Percentiles rank a stretch among this genome's conserved stretches.
Evolutionary conservation across 2,888 invertebrate genomes (phyloP).

Genomic region (Microctonus brassicae): DNA sequence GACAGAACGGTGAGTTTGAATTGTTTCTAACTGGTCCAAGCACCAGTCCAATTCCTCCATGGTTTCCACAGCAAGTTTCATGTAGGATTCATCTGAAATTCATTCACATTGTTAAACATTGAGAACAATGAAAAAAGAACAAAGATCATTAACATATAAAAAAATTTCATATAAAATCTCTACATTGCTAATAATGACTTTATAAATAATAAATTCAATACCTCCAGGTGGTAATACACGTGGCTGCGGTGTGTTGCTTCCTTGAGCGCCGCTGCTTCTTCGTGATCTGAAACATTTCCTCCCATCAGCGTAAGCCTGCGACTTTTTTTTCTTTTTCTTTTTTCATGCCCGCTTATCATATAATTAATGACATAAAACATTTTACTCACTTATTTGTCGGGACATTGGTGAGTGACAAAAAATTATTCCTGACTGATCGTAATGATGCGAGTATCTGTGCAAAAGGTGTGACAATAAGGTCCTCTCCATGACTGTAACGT

Average conservation of each 20-base stretch:
- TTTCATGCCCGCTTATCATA: neutral
- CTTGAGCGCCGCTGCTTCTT: slow-evolving; percentile 82
- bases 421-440: slow-evolving; percentile 98
- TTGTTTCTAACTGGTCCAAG: slow-evolving; percentile 98
- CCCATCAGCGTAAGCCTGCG: neutral
- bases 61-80: slow-evolving; percentile 95
- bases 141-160: too few relatives aligned
- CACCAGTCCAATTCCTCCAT: slow-evolving; percentile 99
- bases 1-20: slow-evolving; percentile 99
- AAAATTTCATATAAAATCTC: too few relatives aligned
- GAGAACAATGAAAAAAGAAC: neutral
- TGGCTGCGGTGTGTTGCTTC: slow-evolving; percentile 80
- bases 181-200: too few relatives aligned
- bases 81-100: slow-evolving; percentile 88
- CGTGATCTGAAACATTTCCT: slow-evolving; percentile 75
- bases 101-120: neutral
- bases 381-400: slow-evolving; percentile 86
- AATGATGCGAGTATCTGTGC: slow-evolving; percentile 99
- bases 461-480: slow-evolving; percentile 99
- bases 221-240: slow-evolving; percentile 83
- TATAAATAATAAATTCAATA: neutral
- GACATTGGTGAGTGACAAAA: slow-evolving; percentile 96
- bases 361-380: slow-evolving; percentile 44
- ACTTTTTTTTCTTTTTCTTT: neutral
- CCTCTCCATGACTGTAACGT: slow-evolving; percentile 92